phyloP scores from a whole-genome alignment of 2,797 vertebrate genomes.

The Manis crassicaudata region DNA sequence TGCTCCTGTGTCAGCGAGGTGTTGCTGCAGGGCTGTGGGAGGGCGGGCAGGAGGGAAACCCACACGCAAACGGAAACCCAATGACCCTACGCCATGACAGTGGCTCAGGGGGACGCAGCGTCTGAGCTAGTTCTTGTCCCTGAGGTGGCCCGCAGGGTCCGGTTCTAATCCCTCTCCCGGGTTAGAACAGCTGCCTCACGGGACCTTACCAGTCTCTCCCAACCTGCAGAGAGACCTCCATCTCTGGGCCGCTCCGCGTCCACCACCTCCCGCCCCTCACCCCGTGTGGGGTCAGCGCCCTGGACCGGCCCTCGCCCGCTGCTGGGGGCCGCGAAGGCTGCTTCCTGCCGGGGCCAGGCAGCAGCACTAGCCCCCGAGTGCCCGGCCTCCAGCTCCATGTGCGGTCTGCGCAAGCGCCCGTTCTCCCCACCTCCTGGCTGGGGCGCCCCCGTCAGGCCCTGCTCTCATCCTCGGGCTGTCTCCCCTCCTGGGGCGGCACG shows the following conservation, averaged over 20 bases:
- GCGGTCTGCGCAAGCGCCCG: no score
- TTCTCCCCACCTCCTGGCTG: no score
- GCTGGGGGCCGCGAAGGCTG: neutral
- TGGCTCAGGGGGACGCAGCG: neutral
- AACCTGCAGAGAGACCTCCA: neutral
- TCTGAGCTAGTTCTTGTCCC: neutral
- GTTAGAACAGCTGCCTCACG: neutral
- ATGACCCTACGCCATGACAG: neutral
- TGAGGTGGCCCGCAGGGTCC: neutral
- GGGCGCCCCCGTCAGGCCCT: no score
- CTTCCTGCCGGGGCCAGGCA: neutral
- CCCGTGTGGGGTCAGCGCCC: neutral
- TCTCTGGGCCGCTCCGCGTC: neutral
- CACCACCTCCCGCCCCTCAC: neutral
- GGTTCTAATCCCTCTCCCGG: neutral
- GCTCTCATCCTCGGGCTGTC: no score
- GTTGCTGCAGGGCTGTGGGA: neutral
- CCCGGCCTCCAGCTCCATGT: neutral
- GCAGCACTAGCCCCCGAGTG: neutral
- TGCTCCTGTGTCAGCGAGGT: neutral
- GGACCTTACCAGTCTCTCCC: neutral
- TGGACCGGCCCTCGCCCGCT: neutral
- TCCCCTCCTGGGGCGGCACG: neutral
- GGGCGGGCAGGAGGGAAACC: neutral
- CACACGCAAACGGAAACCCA: neutral